These are phyloP conservation scores for Ectropis grisescens DNA, from an alignment of 1,140 invertebrate species.

Conservation along the genomic window DNA sequence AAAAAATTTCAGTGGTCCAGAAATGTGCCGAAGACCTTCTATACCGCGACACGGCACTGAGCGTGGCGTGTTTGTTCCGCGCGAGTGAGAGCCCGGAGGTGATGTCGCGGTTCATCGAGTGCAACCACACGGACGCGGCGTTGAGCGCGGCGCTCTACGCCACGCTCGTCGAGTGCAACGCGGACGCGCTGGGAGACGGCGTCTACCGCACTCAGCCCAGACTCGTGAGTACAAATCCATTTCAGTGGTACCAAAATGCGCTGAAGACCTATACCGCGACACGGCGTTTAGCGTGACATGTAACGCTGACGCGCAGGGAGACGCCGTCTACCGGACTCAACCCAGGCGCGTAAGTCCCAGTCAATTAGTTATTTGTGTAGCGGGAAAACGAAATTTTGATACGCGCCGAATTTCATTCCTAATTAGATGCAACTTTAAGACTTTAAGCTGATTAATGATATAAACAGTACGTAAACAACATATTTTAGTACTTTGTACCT, in stretches of 20 bases:
- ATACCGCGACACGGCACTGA: constrained; percentile 33
- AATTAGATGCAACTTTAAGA: too few relatives aligned
- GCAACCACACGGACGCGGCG: constrained; percentile 5
- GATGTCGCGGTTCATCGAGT: background rate
- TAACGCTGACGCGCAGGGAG: constrained; percentile 21
- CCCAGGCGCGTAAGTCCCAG: constrained; percentile 9
- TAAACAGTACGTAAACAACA: too few relatives aligned
- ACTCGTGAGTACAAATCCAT: background rate
- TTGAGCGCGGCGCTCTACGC: constrained; percentile 27
- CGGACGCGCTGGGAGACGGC: constrained; percentile 24
- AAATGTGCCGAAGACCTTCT: constrained; percentile 32
- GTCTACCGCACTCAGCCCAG: constrained; percentile 26
- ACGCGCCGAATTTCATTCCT: too few relatives aligned
- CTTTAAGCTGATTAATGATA: too few relatives aligned
- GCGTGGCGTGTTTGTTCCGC: constrained; percentile 32
- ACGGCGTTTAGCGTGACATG: too few relatives aligned
- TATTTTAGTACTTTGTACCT: too few relatives aligned
- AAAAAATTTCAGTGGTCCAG: constrained; percentile 41
- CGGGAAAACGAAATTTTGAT: too few relatives aligned
- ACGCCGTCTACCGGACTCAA: constrained; percentile 27
- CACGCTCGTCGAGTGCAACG: constrained; percentile 27
- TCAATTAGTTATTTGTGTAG: too few relatives aligned
- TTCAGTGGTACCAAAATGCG: too few relatives aligned
- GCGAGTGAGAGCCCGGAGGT: constrained; percentile 2
- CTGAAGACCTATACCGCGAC: too few relatives aligned